Percentiles rank a stretch among this genome's conserved stretches.
phyloP scores from a whole-genome alignment of 1,140 invertebrate species.

The Drosophila equinoxialis region DNA sequence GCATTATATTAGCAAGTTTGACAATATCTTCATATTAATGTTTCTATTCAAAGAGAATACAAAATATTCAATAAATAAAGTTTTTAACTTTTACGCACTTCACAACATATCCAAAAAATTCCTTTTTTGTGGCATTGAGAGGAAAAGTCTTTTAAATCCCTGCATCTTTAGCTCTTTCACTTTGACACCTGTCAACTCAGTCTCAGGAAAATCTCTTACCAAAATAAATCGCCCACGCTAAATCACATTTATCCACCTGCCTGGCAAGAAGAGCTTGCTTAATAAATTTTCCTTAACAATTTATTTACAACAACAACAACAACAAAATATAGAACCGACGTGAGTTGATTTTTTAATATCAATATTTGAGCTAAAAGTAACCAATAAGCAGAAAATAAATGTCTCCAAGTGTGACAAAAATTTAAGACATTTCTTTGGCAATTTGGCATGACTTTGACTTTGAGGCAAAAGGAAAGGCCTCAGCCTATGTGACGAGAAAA shows the following conservation, averaged over 20 bases:
- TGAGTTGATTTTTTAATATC: slow-evolving; percentile 80
- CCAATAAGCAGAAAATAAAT: slow-evolving; percentile 76
- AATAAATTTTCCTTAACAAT: slow-evolving; percentile 77
- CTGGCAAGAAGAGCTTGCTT: slow-evolving; percentile 45
- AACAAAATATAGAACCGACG: slow-evolving; percentile 58
- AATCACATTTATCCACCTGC: slow-evolving; percentile 73
- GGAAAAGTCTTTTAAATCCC: slow-evolving; percentile 13
- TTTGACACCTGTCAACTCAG: slow-evolving; percentile 51
- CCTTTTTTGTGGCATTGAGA: background rate
- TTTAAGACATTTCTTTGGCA: slow-evolving; percentile 50
- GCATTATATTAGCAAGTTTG: no score
- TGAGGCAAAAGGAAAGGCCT: slow-evolving; percentile 26
- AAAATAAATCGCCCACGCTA: slow-evolving; percentile 53
- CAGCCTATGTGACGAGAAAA: slow-evolving; percentile 66
- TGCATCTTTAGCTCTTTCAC: slow-evolving; percentile 21
- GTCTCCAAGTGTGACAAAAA: slow-evolving; percentile 49
- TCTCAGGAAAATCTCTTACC: slow-evolving; percentile 32
- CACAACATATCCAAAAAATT: background rate
- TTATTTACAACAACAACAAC: slow-evolving; percentile 63
- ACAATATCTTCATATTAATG: no score
- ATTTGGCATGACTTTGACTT: slow-evolving; percentile 49
- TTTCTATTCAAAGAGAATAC: no score
- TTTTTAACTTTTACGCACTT: background rate
- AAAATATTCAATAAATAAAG: no score
- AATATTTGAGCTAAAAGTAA: slow-evolving; percentile 68